These are phyloP conservation scores for Eurystomus gularis DNA, from an alignment of 2,113 vertebrate genomes.

Conservation along the genomic window DNA sequence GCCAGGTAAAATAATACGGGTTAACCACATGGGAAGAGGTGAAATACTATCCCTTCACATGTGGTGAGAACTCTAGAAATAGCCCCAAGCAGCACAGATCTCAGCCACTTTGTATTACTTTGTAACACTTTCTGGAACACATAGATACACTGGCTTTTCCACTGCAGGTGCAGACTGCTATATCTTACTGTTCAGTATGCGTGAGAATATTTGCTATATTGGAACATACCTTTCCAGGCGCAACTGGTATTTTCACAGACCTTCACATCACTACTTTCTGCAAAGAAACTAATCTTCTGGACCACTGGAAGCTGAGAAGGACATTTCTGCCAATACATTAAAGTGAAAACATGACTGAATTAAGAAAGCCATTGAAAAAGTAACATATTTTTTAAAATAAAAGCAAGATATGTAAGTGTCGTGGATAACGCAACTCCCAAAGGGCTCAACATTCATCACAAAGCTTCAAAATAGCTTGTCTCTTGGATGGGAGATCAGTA, in stretches of 20 bases:
- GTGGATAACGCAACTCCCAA: neutral
- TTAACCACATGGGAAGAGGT: neutral
- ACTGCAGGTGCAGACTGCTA: neutral
- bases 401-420: accelerated
- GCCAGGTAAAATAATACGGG: neutral
- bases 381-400: too few species aligned
- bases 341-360: neutral
- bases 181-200: neutral
- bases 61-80: neutral
- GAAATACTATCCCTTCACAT: neutral
- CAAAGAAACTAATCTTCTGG: neutral
- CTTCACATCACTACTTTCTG: neutral
- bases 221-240: slow-evolving; percentile 42
- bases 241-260: slow-evolving; percentile 30
- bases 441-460: neutral
- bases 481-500: neutral
- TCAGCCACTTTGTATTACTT: neutral
- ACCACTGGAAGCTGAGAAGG: neutral
- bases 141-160: neutral
- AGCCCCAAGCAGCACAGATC: accelerated
- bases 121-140: neutral
- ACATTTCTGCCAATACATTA: slow-evolving; percentile 21
- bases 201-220: neutral
- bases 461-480: neutral
- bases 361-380: neutral